Conservation (phyloP, 92 coral and sea anemone genomes). For the Pocillopora meandrina region DNA sequence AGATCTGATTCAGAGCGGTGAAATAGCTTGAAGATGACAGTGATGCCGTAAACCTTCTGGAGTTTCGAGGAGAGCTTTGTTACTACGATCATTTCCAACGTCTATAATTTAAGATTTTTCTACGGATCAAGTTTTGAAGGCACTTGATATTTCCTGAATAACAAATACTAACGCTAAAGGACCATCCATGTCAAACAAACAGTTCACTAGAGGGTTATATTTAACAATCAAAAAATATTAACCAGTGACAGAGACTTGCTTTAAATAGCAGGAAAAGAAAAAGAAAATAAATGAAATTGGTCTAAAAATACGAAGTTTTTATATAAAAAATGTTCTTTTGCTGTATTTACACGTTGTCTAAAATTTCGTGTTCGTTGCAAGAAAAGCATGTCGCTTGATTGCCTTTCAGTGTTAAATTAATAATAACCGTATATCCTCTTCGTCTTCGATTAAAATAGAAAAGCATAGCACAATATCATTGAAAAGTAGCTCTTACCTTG, state of each 20-base stretch:
- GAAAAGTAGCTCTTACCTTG: constrained; percentile 1
- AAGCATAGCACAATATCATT: neutral
- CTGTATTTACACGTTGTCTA: too few species aligned
- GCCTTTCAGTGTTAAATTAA: neutral
- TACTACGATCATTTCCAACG: neutral
- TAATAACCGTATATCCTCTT: neutral
- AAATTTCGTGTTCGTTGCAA: too few species aligned
- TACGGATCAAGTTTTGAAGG: neutral
- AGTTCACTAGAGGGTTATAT: neutral
- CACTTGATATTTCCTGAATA: constrained; percentile 1
- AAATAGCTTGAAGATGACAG: neutral
- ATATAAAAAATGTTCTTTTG: too few species aligned
- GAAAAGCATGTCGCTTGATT: too few species aligned
- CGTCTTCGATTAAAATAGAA: neutral
- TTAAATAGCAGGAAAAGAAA: too few species aligned
- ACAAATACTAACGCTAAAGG: neutral
- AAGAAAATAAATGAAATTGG: too few species aligned
- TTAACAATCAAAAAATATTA: neutral
- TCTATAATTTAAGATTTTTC: neutral
- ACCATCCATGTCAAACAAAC: neutral
- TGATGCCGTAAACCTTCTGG: neutral
- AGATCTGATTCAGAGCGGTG: neutral
- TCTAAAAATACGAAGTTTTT: too few species aligned
- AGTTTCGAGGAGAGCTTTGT: neutral
- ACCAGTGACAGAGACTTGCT: too few species aligned